Evolutionary conservation across 2,888 invertebrate species (phyloP).

Genomic region (Sclerodermus sp.): DNA sequence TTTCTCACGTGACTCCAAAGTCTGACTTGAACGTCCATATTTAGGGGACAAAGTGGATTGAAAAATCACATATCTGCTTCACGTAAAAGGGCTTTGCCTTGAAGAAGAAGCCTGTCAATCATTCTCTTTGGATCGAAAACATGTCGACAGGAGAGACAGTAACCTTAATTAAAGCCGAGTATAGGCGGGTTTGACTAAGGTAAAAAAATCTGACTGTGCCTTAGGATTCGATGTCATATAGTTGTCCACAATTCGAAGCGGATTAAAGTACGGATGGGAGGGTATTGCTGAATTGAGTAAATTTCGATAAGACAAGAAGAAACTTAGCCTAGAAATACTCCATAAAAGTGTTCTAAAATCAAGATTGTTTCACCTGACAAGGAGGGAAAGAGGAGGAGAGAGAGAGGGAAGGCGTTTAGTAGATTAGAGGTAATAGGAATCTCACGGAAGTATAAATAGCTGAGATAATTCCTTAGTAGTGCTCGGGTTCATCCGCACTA

Average conservation of each 20-base stretch:
- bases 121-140: slow-evolving; percentile 20
- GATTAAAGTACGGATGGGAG: no score
- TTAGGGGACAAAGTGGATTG: no score
- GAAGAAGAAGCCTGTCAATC: slow-evolving; percentile 22
- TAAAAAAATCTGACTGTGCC: neutral
- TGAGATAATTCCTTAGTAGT: slow-evolving; percentile 22
- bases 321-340: no score
- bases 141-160: slow-evolving; percentile 22
- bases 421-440: slow-evolving; percentile 4
- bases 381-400: neutral
- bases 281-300: no score
- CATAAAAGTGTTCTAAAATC: neutral
- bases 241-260: slow-evolving; percentile 12
- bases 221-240: no score
- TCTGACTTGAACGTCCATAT: no score
- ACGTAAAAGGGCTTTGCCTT: no score
- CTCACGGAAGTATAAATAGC: slow-evolving; percentile 13
- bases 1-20: no score
- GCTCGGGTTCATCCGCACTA: slow-evolving; percentile 7
- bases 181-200: neutral
- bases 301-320: no score
- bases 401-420: no score
- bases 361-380: slow-evolving; percentile 1
- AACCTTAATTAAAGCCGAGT: slow-evolving; percentile 21
- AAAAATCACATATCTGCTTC: no score